Evolutionary conservation across 1,140 invertebrate species (phyloP).

Genomic region (Drosophila albomicans): DNA sequence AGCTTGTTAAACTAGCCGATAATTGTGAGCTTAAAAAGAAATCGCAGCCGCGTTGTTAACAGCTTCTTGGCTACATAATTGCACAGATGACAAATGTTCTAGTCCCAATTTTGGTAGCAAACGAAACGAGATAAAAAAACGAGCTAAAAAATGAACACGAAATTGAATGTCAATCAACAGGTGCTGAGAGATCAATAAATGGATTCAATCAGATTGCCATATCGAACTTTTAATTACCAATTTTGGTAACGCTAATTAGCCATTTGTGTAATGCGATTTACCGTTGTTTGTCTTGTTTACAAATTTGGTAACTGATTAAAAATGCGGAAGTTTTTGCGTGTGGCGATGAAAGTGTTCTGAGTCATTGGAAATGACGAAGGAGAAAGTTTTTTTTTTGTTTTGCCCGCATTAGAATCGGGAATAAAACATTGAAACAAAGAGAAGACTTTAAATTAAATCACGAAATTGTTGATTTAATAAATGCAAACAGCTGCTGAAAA

Average conservation of each 20-base stretch:
- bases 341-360: constrained; percentile 34
- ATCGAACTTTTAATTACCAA: constrained; percentile 63
- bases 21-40: constrained; percentile 21
- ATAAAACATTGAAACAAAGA: constrained; percentile 6
- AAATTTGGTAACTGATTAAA: constrained; percentile 28
- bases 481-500: too few species aligned
- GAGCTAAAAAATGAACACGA: constrained; percentile 15
- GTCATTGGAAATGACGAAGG: constrained; percentile 16
- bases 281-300: constrained; percentile 28
- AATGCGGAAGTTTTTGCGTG: constrained; percentile 53
- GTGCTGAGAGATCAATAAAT: constrained; percentile 45
- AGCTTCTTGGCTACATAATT: constrained; percentile 30
- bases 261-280: constrained; percentile 56
- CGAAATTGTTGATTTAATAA: too few species aligned
- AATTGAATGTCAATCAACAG: constrained; percentile 69
- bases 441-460: neutral
- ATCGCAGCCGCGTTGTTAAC: constrained; percentile 37
- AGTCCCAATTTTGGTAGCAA: constrained; percentile 61
- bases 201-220: constrained; percentile 36
- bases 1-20: neutral
- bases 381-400: constrained; percentile 51
- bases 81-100: constrained; percentile 28
- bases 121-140: constrained; percentile 38
- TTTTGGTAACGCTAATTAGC: constrained; percentile 73
- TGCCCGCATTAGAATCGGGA: neutral